Base-by-base conservation (phyloP, 2,888 invertebrate species). In the Allophyes oxyacanthae region DNA sequence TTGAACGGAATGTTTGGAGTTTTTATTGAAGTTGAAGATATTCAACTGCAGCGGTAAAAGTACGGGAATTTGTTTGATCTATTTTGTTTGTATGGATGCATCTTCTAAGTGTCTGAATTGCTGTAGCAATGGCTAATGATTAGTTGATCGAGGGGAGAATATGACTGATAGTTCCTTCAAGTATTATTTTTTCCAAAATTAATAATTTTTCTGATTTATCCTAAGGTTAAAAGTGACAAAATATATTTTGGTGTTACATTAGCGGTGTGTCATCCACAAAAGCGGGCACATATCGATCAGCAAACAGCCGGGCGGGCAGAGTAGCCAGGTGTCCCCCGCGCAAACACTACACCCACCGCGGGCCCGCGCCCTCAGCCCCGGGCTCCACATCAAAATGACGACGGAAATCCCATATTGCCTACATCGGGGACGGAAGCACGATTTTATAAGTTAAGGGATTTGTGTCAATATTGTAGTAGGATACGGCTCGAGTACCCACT, bases 361-460 rank as follows among this genome's bases (percentile, higher is more conserved):
- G 38, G 46, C 69, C 58, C 7, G 8, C 6, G 28, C 28, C 28
- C 28, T 6, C 58, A 52, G 84, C 88, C 89, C 79, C 78, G 72
- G 87, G 91, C 88, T 82, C 88, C 86, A 91, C 89, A 89, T 90
- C 91, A 90, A 92, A 92, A 91, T 91, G 91, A 89, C 80, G 80
- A 82, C 91, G 91, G 89, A 92, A 92, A 92, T 90, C 91, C 92
- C 92, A 94, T 94, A 93, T 92, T 91, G 90, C 90, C 87, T 87
- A 88, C 89, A 88, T 87, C 83, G 85, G 87, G 88, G 87, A 87
- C 88, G 91, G 88, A 88, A 91, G 91, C 85, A 90, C 89, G 87
- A 92, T 93, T 94, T 94, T 93, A 93, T 93, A 94, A 93, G 91
- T 93, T 92, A 92, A 92, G 93, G 94, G 93, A 92, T 93, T 92